Conservation (phyloP, 2,797 vertebrate species). For the Enoplosus armatus region DNA sequence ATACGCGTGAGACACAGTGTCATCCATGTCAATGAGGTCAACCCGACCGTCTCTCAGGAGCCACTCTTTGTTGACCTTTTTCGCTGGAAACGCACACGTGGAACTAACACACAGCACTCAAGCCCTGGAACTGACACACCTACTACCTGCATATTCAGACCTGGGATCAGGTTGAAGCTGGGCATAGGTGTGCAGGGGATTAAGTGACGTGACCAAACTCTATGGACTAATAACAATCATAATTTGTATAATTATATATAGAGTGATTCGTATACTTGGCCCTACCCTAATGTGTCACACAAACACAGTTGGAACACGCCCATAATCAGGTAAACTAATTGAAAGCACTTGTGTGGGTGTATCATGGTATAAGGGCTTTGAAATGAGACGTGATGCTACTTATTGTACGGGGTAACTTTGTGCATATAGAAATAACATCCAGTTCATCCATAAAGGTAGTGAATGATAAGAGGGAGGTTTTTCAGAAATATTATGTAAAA, state of each 20-base stretch:
- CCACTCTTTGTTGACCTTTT: not conserved
- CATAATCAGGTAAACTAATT: conserved; percentile 22
- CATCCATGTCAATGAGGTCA: not conserved
- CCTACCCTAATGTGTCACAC: conserved; percentile 9
- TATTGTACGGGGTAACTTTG: not conserved
- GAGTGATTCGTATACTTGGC: not conserved
- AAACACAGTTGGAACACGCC: not conserved
- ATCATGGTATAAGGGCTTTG: not conserved
- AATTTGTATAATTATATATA: not conserved
- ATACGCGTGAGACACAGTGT: not conserved
- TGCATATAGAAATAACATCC: conserved; percentile 4
- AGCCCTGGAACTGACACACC: not conserved
- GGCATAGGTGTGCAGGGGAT: not conserved
- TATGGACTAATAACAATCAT: not conserved
- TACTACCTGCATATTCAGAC: no score
- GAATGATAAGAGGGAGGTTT: not conserved
- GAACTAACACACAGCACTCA: not conserved
- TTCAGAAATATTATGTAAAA: conserved; percentile 33
- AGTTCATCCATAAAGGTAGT: conserved; percentile 1
- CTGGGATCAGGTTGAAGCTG: conserved; percentile 5
- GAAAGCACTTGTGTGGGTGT: conserved; percentile 29
- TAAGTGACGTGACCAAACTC: not conserved
- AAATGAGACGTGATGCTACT: conserved; percentile 10
- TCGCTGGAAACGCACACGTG: not conserved
- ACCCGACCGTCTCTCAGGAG: not conserved